A percentile compares a stretch with the other conserved stretches of the same genome.
These are phyloP conservation scores for Proterorhinus semilunaris DNA, from an alignment of 2,113 vertebrate species.

Conservation along the genomic window DNA sequence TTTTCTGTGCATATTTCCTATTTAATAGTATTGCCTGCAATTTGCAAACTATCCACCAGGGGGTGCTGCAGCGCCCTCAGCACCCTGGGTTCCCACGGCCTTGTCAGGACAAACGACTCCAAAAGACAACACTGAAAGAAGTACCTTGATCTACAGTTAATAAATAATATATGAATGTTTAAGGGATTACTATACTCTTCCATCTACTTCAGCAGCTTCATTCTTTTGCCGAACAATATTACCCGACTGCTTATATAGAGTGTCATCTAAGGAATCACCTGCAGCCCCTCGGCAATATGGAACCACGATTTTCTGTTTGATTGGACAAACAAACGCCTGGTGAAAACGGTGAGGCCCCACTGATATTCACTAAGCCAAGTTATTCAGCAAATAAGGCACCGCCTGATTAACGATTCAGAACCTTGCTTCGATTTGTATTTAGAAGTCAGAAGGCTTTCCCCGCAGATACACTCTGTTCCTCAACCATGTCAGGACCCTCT, in stretches of 20 bases:
- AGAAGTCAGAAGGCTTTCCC: slow-evolving; percentile 27
- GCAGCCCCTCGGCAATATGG: slow-evolving; percentile 15
- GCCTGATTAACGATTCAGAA: slow-evolving; percentile 37
- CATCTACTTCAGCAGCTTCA: background rate
- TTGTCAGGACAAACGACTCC: background rate
- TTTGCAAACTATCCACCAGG: too few species aligned
- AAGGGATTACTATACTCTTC: background rate
- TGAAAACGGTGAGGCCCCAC: slow-evolving; percentile 20
- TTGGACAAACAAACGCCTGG: slow-evolving; percentile 36
- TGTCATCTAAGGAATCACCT: slow-evolving; percentile 12
- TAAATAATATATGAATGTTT: slow-evolving; percentile 3
- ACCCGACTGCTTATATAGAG: slow-evolving; percentile 1
- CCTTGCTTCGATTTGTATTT: slow-evolving; percentile 14
- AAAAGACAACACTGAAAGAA: background rate
- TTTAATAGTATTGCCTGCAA: too few species aligned
- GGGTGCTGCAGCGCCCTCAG: too few species aligned
- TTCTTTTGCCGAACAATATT: slow-evolving; percentile 8
- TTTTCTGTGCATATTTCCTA: too few species aligned
- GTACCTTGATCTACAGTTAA: slow-evolving; percentile 11
- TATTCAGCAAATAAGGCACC: slow-evolving; percentile 14
- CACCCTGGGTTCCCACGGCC: too few species aligned
- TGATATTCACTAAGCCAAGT: slow-evolving; percentile 27
- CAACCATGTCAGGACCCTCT: slow-evolving; percentile 6
- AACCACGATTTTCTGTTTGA: slow-evolving; percentile 33
- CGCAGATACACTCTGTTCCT: slow-evolving; percentile 2